Conservation (phyloP, 2,888 invertebrate species). For the Tetragonisca angustula region DNA sequence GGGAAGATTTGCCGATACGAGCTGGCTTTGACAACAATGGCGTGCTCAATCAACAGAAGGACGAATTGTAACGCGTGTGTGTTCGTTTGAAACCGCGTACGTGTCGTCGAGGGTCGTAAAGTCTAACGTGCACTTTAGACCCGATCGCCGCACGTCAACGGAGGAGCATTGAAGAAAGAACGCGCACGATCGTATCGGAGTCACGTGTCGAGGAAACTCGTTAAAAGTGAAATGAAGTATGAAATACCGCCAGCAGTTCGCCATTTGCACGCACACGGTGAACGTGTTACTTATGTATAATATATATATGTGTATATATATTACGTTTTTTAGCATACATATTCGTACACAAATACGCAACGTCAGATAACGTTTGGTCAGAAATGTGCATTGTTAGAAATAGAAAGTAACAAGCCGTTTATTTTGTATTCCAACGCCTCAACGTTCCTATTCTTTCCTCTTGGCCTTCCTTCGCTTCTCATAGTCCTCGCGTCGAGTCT, state of each 20-base stretch:
- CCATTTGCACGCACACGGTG: no score
- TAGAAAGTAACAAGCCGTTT: not conserved
- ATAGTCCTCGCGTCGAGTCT: not conserved
- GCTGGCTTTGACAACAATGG: constrained; percentile 6
- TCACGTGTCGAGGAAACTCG: no score
- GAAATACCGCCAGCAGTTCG: no score
- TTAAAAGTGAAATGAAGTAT: no score
- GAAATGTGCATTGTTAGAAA: not conserved
- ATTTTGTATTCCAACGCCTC: no score
- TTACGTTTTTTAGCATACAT: no score
- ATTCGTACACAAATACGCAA: no score
- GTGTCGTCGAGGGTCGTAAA: not conserved
- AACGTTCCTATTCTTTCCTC: constrained; percentile 6
- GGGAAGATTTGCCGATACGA: constrained; percentile 85
- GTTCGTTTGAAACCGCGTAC: not conserved
- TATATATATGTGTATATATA: no score
- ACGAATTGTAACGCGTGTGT: constrained; percentile 64
- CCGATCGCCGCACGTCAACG: no score
- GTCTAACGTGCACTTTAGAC: not conserved
- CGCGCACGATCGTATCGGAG: not conserved
- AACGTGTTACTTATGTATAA: no score
- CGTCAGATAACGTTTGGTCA: no score
- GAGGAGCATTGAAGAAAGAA: not conserved
- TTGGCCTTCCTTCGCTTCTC: not conserved
- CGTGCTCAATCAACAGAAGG: constrained; percentile 37